phyloP scores from a whole-genome alignment of 1,140 invertebrate genomes.

The Hestina assimilis region DNA sequence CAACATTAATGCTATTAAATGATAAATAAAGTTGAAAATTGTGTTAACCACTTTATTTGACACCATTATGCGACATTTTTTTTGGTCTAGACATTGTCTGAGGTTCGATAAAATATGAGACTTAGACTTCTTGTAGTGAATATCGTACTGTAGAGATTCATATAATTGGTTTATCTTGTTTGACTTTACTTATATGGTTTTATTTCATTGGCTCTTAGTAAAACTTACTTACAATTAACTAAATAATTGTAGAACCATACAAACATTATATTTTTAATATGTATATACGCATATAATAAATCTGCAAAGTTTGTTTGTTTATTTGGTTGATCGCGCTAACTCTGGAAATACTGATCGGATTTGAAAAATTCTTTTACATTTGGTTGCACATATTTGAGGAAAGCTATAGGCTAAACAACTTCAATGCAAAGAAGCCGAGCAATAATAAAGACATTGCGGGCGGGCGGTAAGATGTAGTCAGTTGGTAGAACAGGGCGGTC shows the following conservation, averaged over 20 bases:
- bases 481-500: too few relatives aligned
- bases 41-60: neutral
- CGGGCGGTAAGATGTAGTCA: too few relatives aligned
- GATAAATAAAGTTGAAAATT: neutral
- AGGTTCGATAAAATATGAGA: neutral
- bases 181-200: slow-evolving; percentile 22
- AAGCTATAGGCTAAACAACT: too few relatives aligned
- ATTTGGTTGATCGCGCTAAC: too few relatives aligned
- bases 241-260: slow-evolving; percentile 7
- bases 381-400: too few relatives aligned
- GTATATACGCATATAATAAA: neutral
- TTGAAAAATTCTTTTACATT: too few relatives aligned
- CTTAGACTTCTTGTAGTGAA: neutral
- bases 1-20: neutral
- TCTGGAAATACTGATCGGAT: too few relatives aligned
- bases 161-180: slow-evolving; percentile 17
- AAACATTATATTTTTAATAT: too few relatives aligned
- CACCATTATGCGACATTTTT: neutral
- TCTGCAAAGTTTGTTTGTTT: too few relatives aligned
- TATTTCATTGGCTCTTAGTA: slow-evolving; percentile 5
- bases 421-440: too few relatives aligned
- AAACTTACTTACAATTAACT: slow-evolving; percentile 6
- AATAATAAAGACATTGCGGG: too few relatives aligned
- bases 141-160: neutral
- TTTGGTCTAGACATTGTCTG: neutral